Evolutionary conservation across 1,140 invertebrate species (phyloP), one percentile per base, ranked within the genome.

Genomic region (Drosophila sproati): DNA sequence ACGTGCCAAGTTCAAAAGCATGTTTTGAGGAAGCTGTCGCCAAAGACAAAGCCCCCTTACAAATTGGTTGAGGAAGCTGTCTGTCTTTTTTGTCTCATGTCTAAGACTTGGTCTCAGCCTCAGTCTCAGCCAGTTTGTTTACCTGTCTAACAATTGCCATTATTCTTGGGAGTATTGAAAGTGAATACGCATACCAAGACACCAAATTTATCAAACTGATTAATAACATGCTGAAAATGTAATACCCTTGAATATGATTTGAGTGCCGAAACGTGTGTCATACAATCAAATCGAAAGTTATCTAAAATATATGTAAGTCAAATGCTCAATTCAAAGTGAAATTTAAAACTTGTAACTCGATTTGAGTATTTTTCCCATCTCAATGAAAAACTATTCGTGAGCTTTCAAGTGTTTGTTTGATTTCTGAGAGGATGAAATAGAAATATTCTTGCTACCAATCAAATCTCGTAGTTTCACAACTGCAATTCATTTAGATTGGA

Each of bases 11-110:
- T 87, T 87, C 83, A 87, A 80, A 80, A 83, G 77, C 83, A 31
- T 87, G 83, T 80, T 74, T 81, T 89, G 85, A 88, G 83, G 83
- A 88, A 88, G 83, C 83, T 88, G 83, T 88, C 83, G 83, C 80
- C 85, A 83, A 62, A 89, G 70, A 88, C 85, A 88, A 88, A 78
- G 59, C 56, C 10, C 47, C 77, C 73, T 72, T 80, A 89, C 83
- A 88, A 88, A 83, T 88, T 78, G 83, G 66, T 57, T 47, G 56
- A 69, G 83, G 82, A 88, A 87, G 83, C 83, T 75, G 82, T 68
- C 67, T 60, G 64, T 71, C 69, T 69, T 43, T 20, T 35, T 55
- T 71, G 79, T 50, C 73, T 45, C 12, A 7, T 10, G 37, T n/a
- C 39, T 43, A n/a, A 8, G 37, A 3, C 7, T 39, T 39, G 7